Evolutionary conservation across 2,888 invertebrate genomes (phyloP), one percentile per base, ranked within the genome.

Genomic region (Oscheius sp.): DNA sequence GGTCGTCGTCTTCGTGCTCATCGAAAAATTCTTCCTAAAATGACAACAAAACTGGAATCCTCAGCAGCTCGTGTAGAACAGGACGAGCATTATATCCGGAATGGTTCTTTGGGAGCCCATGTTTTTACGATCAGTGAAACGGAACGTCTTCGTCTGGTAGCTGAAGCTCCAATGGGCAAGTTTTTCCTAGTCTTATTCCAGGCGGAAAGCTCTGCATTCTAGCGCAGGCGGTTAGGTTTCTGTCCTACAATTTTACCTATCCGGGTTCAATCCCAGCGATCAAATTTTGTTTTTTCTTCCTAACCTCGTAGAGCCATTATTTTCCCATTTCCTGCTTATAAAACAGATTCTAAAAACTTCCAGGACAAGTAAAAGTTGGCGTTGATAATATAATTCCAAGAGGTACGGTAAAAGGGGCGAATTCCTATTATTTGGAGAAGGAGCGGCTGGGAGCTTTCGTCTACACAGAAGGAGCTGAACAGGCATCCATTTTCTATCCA

Each of bases 371-470:
- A 13, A 69, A 41, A 55, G 69, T 55, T 2, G 21, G 21, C 18
- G 41, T 41, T 16, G 55, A 35, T 29, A 69, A 13, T 16, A n/a
- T 13, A 23, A 9, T 3, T 23, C 16, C 56, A 18, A 27, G 18
- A 23, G 25, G 25, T 16, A 27, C 18, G 5, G 25, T 56, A 23
- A 61, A 41, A 6, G 41, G 41, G 6, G 63, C 21, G 5, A 69
- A 55, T 35, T 69, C 69, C 5, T 56, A 69, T 29, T 69, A 69
- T 25, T 29, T 69, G 43, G 55, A 69, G n/a, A 55, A 69, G 43
- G 69, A 56, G 9, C 53, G 55, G 13, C 55, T 55, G 7, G 69
- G 69, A 6, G 69, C 69, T n/a, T 69, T 55, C 23, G 56, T 69
- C 9, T 56, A 69, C 23, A 29, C 55, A 13, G 69, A 69, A 29